These are phyloP conservation scores for Drosophila arawakana DNA, from an alignment of 1,140 invertebrate genomes.

Conservation along the genomic window DNA sequence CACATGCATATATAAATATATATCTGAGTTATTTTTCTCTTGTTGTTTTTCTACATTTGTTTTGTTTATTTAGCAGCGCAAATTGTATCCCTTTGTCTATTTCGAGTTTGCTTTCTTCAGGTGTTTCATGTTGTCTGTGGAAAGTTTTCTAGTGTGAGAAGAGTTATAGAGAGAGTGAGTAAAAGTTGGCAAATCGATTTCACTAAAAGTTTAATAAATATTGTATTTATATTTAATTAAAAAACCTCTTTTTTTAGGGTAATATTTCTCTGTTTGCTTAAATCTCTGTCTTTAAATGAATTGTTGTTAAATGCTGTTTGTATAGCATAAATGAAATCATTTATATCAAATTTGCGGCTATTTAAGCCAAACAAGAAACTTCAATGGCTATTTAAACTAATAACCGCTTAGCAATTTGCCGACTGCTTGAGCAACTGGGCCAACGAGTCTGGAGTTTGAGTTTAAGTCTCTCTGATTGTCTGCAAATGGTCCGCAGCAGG, in stretches of 20 bases:
- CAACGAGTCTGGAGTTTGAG: conserved; percentile 1
- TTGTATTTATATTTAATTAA: too few relatives aligned
- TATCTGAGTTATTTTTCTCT: conserved; percentile 3
- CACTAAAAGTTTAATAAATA: too few relatives aligned
- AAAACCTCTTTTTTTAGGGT: too few relatives aligned
- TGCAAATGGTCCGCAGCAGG: conserved; percentile 9
- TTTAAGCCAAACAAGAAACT: conserved; percentile 39
- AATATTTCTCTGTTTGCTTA: too few relatives aligned
- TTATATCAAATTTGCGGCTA: conserved; percentile 51
- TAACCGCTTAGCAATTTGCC: conserved; percentile 53
- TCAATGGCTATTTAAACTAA: conserved; percentile 59
- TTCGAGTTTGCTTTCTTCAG: conserved; percentile 4
- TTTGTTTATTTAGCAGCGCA: conserved; percentile 44
- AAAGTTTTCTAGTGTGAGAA: conserved; percentile 2
- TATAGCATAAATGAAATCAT: conserved; percentile 6
- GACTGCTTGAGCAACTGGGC: conserved; percentile 26
- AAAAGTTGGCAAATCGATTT: background rate
- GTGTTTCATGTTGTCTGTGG: background rate
- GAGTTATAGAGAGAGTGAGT: background rate
- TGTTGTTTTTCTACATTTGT: conserved; percentile 23
- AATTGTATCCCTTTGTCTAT: conserved; percentile 43
- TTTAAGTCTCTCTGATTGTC: conserved; percentile 1
- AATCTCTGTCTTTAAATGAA: too few relatives aligned
- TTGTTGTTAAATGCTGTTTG: background rate
- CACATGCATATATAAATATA: conserved; percentile 21